Conservation (phyloP, 2,888 invertebrate species). For the Trissolcus japonicus region DNA sequence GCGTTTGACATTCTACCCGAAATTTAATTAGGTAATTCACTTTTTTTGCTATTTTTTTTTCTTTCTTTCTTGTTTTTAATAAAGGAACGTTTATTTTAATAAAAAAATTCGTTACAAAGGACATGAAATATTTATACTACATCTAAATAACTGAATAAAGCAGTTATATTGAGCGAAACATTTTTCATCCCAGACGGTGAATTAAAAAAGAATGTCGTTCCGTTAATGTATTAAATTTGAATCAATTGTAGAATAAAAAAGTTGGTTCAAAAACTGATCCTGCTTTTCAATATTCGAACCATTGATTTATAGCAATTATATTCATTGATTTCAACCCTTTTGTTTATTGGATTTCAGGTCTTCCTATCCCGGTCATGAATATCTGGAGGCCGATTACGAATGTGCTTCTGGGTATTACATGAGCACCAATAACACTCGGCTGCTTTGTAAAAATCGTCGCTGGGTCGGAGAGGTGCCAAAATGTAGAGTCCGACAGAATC, state of each 20-base stretch:
- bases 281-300: neutral
- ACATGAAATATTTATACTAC: too few species aligned
- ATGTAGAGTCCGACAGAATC: slow-evolving; percentile 66
- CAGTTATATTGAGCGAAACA: too few species aligned
- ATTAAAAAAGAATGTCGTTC: too few species aligned
- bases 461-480: slow-evolving; percentile 71
- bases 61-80: too few species aligned
- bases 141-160: too few species aligned
- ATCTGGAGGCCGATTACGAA: slow-evolving; percentile 73
- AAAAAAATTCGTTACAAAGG: too few species aligned
- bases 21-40: too few species aligned
- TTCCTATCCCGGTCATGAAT: slow-evolving; percentile 71
- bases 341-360: slow-evolving; percentile 63
- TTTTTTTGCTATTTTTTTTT: too few species aligned
- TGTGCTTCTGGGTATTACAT: slow-evolving; percentile 70
- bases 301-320: slow-evolving; percentile 11
- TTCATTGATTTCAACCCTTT: neutral
- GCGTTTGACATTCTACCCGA: too few species aligned
- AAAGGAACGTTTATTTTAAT: too few species aligned
- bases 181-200: too few species aligned
- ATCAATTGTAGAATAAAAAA: slow-evolving; percentile 1
- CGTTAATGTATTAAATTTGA: neutral
- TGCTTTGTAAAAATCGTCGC: slow-evolving; percentile 70
- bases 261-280: too few species aligned
- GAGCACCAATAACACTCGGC: slow-evolving; percentile 62